phyloP scores from a whole-genome alignment of 2,113 vertebrate species.

The Phrynosoma blainvillii region DNA sequence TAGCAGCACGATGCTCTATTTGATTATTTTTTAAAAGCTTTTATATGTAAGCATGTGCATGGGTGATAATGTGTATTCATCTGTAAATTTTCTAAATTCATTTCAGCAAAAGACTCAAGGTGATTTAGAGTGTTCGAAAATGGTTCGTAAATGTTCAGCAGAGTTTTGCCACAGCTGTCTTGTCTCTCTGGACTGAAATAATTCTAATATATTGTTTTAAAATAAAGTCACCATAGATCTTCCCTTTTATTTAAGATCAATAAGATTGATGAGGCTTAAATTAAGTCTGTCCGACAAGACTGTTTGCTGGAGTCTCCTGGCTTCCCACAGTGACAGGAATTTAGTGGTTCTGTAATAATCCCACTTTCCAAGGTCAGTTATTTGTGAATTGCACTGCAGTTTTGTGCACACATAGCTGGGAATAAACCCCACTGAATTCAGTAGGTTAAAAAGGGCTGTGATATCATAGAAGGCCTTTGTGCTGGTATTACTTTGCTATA shows the following conservation, averaged over 20 bases:
- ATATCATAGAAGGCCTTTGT: too few relatives aligned
- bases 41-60: not conserved
- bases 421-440: not conserved
- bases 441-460: not conserved
- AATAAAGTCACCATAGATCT: not conserved
- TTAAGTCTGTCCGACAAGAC: not conserved
- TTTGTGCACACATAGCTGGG: not conserved
- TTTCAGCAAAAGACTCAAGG: not conserved
- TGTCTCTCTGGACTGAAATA: fast-evolving
- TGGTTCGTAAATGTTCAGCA: not conserved
- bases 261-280: not conserved
- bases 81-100: not conserved
- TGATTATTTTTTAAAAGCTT: not conserved
- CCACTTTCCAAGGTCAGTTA: not conserved
- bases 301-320: not conserved
- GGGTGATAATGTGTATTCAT: not conserved
- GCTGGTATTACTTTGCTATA: too few relatives aligned
- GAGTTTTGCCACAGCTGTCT: not conserved
- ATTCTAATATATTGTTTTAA: not conserved
- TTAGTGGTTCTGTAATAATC: fast-evolving
- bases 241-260: not conserved
- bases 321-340: fast-evolving
- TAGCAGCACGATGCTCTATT: not conserved
- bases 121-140: not conserved
- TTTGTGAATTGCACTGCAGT: not conserved